A percentile compares a stretch with the other conserved stretches of the same genome.
These are phyloP conservation scores for Scyliorhinus canicula DNA, from an alignment of 2,797 vertebrate genomes.

Conservation along the genomic window DNA sequence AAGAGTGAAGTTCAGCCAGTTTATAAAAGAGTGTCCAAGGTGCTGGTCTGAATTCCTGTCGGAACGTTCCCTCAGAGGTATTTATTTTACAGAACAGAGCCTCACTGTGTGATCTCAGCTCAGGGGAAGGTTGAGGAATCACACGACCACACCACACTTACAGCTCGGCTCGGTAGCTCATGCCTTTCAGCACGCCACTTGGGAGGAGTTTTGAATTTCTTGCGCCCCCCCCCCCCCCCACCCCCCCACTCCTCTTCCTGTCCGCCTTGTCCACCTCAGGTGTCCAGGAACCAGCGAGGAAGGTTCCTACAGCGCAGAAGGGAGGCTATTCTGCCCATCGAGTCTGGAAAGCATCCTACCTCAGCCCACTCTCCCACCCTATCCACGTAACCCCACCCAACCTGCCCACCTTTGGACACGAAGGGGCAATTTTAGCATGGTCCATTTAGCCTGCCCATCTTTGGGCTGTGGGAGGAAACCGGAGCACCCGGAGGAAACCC, in stretches of 20 bases:
- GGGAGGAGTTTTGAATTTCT: too few species aligned
- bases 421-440: too few species aligned
- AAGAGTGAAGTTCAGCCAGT: neutral
- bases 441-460: too few species aligned
- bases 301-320: too few species aligned
- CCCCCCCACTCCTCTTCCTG: neutral
- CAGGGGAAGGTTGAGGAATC: conserved; percentile 15
- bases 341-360: too few species aligned
- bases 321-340: too few species aligned
- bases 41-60: neutral
- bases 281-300: too few species aligned
- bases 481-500: too few species aligned
- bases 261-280: neutral
- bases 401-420: too few species aligned
- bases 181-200: neutral
- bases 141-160: neutral
- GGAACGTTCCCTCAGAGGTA: neutral
- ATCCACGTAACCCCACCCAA: too few species aligned
- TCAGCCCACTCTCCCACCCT: too few species aligned
- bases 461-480: too few species aligned
- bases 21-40: neutral
- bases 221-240: neutral
- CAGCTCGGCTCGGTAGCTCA: neutral
- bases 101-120: neutral
- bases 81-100: conserved; percentile 12